Evolutionary conservation across 2,113 vertebrate species (phyloP), one percentile per base, ranked within the genome.

Genomic region (Pomatostomus ruficeps): DNA sequence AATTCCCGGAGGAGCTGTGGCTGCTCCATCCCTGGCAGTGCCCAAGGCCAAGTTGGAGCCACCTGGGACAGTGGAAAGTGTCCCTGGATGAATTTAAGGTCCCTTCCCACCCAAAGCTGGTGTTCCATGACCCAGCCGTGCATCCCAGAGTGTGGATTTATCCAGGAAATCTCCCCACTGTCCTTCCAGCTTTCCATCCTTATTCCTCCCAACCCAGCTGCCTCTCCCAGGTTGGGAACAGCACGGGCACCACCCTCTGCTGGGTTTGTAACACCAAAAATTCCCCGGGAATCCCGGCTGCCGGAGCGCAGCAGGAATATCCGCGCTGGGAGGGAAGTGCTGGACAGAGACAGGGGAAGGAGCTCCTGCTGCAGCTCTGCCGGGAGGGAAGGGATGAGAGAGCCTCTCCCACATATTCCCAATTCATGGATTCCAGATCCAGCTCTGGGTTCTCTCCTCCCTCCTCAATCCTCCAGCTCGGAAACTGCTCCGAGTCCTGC

Each of bases 31-130:
- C 28, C 59, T 65, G 67, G 36, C 0, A 66, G 10, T 36, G 43
- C 0, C 51, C 67, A 43, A 43, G 43, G 25, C 49, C 49, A 10
- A 40, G 10, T 1, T 54, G 65, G 57, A 57, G 31, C 9, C 4
- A 0, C 29, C 58, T 65, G 67, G 58, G 43, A 2, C 0, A 5
- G 8, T 4, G 43, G 57, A 0, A 88, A 6, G 14, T 33, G 25
- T 42, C 35, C 25, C 25, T 72, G 63, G 23, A 11, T 29, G 40
- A 11, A 19, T 72, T 66, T 23, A 20, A 58, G 12, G 3, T 66
- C 59, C 51, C 9, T 72, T 55, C 43, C 59, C 6, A 66, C 23
- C 36, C 38, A 45, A 59, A 52, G 7, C 38, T 74, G 61, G 43
- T 13, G 38, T 74, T 25, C 76, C 52, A 29, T 0, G 6, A 40